phyloP scores from a whole-genome alignment of 2,888 invertebrate species.

The Macrophya alboannulata region DNA sequence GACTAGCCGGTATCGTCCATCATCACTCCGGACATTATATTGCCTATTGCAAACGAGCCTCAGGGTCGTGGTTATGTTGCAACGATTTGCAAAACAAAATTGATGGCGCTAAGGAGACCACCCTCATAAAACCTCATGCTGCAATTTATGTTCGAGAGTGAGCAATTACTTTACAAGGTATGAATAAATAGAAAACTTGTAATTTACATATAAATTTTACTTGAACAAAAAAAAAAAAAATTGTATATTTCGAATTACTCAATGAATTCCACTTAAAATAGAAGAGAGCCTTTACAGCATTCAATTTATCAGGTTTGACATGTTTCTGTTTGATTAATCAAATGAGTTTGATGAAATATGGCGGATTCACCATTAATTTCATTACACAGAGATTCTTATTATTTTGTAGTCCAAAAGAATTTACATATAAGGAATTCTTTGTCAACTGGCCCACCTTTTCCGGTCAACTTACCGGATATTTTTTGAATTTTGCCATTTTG shows the following conservation, averaged over 20 bases:
- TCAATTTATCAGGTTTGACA: too few species aligned
- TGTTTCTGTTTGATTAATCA: too few species aligned
- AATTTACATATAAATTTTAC: conserved; percentile 9
- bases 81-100: conserved; percentile 16
- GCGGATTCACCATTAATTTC: too few species aligned
- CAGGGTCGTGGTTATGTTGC: conserved; percentile 36
- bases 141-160: conserved; percentile 44
- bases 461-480: too few species aligned
- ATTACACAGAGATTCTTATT: too few species aligned
- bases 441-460: not conserved
- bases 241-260: not conserved
- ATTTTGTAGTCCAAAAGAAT: too few species aligned
- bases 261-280: conserved; percentile 20
- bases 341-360: too few species aligned
- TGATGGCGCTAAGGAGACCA: not conserved
- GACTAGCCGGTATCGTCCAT: conserved; percentile 37
- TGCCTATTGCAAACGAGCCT: conserved; percentile 40
- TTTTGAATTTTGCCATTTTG: too few species aligned
- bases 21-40: conserved; percentile 27
- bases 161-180: conserved; percentile 33
- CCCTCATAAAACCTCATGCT: conserved; percentile 24
- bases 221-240: too few species aligned
- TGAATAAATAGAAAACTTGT: not conserved
- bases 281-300: too few species aligned
- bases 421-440: not conserved